These are phyloP conservation scores for Mizuhopecten yessoensis DNA, from an alignment of 1,140 invertebrate genomes.

Conservation along the genomic window DNA sequence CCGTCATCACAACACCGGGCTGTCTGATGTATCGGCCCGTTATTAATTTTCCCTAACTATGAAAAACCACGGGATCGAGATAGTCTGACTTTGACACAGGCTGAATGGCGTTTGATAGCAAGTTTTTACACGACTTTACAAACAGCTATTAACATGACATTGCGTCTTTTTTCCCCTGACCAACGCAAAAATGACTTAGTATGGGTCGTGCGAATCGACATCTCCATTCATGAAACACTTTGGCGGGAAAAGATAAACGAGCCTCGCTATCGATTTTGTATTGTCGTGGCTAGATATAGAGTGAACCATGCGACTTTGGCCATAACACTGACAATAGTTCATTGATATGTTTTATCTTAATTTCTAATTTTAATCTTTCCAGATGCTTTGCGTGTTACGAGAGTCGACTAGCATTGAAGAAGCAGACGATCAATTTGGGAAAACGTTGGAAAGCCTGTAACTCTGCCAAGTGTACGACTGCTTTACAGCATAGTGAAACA, in stretches of 20 bases:
- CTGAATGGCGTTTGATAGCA: neutral
- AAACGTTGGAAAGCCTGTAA: neutral
- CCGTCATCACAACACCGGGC: neutral
- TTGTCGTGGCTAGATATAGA: neutral
- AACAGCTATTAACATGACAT: neutral
- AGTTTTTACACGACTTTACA: neutral
- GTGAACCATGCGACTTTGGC: conserved; percentile 14
- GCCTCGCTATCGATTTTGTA: neutral
- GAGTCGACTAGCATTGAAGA: neutral
- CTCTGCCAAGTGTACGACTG: neutral
- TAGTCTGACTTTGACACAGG: neutral
- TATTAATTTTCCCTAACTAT: neutral
- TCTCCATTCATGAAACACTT: conserved; percentile 25
- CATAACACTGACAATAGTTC: neutral
- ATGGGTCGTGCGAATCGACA: neutral
- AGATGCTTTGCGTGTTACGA: conserved; percentile 32
- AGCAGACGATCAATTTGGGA: neutral
- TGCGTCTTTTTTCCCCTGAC: conserved; percentile 15
- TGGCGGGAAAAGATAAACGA: conserved; percentile 25
- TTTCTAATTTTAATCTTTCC: conserved; percentile 10
- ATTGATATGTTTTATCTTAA: conserved; percentile 21
- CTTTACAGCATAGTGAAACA: neutral
- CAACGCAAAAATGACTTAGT: conserved; percentile 19
- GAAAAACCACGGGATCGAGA: neutral
- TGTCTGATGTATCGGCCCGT: neutral